Percentiles rank a stretch among this genome's conserved stretches.
phyloP scores from a whole-genome alignment of 2,797 vertebrate species.

The Loris lydekkerianus region DNA sequence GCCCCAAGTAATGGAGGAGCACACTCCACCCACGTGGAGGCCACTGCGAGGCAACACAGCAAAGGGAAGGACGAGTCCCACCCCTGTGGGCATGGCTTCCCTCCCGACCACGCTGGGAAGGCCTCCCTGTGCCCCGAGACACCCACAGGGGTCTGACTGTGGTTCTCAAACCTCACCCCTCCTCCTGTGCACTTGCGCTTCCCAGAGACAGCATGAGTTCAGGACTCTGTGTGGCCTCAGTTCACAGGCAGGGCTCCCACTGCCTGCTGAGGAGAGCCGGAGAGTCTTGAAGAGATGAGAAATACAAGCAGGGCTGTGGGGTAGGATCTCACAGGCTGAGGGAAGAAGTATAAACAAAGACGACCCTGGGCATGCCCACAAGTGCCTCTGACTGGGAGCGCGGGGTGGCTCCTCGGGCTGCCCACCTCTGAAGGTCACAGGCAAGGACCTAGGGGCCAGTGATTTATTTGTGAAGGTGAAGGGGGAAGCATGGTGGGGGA shows the following conservation, averaged over 20 bases:
- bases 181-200: not conserved
- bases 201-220: not conserved
- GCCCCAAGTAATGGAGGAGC: not conserved
- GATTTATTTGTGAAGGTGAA: not conserved
- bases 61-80: not conserved
- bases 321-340: not conserved
- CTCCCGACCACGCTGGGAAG: not conserved
- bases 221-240: not conserved
- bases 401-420: too few relatives aligned
- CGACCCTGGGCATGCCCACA: not conserved
- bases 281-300: not conserved
- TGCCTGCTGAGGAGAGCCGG: not conserved
- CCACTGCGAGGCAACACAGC: accelerated
- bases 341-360: not conserved
- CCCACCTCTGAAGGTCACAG: not conserved
- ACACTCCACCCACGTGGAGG: accelerated
- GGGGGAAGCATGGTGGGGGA: not conserved
- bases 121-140: not conserved
- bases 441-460: not conserved
- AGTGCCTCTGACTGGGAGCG: not conserved
- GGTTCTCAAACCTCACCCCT: not conserved
- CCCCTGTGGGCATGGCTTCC: not conserved
- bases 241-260: not conserved
- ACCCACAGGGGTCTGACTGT: not conserved
- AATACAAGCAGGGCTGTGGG: not conserved